Percentiles rank a stretch among this genome's conserved stretches.
Evolutionary conservation across 2,113 vertebrate genomes (phyloP).

Genomic region (Upupa epops): DNA sequence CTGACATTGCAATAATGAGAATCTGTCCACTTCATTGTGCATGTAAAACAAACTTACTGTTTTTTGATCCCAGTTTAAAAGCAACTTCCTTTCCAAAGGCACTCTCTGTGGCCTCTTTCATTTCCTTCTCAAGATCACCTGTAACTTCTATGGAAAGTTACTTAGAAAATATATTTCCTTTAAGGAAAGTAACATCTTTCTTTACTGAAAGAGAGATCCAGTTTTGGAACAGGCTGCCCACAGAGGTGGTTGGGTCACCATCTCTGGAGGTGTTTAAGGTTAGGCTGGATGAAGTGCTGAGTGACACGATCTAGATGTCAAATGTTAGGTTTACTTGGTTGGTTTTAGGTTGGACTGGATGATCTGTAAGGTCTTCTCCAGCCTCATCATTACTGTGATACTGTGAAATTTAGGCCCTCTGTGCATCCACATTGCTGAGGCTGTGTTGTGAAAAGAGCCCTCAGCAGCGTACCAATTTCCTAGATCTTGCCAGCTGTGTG

Average conservation of each 20-base stretch:
- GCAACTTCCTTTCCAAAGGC: not conserved
- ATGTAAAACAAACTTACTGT: not conserved
- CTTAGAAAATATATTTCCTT: not conserved
- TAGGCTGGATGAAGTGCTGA: too few relatives aligned
- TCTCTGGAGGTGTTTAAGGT: too few relatives aligned
- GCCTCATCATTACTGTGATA: too few relatives aligned
- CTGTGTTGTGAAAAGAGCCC: conserved; percentile 11
- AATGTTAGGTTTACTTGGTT: too few relatives aligned
- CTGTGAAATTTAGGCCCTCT: not conserved
- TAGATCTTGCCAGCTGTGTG: conserved; percentile 21
- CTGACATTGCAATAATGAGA: not conserved
- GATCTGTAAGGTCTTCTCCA: too few relatives aligned
- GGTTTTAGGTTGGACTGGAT: too few relatives aligned
- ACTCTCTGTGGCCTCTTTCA: not conserved
- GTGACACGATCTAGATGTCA: too few relatives aligned
- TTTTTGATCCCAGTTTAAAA: not conserved
- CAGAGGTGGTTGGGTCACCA: too few relatives aligned
- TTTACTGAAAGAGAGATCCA: too few relatives aligned
- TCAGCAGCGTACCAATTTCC: conserved; percentile 32
- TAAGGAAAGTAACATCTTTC: not conserved
- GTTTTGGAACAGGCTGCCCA: too few relatives aligned
- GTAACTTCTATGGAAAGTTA: not conserved
- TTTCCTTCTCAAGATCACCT: not conserved
- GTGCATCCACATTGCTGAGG: not conserved
- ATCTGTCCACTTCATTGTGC: not conserved